phyloP scores from a whole-genome alignment of 1,140 invertebrate species.

The Papilio machaon region DNA sequence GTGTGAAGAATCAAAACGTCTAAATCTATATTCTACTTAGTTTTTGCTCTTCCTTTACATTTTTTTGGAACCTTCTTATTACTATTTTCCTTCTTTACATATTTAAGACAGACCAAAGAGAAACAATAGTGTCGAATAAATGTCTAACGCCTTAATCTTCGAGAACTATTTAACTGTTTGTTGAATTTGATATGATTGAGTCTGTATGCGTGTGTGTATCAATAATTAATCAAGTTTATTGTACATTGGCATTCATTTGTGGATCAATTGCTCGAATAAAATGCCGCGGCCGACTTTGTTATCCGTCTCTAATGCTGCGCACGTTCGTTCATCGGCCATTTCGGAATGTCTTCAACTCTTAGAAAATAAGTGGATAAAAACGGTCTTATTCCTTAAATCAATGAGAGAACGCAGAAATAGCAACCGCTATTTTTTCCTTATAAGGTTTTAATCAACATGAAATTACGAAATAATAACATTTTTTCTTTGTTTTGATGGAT shows the following conservation, averaged over 20 bases:
- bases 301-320: conserved; percentile 18
- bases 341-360: conserved; percentile 11
- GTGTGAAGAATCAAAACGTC: too few relatives aligned
- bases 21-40: too few relatives aligned
- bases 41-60: too few relatives aligned
- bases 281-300: conserved; percentile 21
- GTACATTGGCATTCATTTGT: conserved; percentile 40
- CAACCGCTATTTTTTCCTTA: not conserved
- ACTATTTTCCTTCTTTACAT: not conserved
- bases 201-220: conserved; percentile 23
- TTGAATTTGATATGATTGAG: conserved; percentile 5
- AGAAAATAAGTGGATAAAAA: not conserved
- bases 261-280: conserved; percentile 37
- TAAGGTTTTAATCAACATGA: too few relatives aligned
- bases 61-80: not conserved
- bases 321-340: conserved; percentile 17
- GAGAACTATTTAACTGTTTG: conserved; percentile 10
- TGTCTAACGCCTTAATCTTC: not conserved
- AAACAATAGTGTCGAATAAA: conserved; percentile 17
- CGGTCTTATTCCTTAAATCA: not conserved
- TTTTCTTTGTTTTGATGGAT: too few relatives aligned
- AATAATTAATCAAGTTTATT: conserved; percentile 35
- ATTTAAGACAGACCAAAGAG: not conserved
- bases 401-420: not conserved
- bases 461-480: too few relatives aligned